Base-by-base conservation (phyloP, 2,113 vertebrate genomes). In the Fukomys damarensis region DNA sequence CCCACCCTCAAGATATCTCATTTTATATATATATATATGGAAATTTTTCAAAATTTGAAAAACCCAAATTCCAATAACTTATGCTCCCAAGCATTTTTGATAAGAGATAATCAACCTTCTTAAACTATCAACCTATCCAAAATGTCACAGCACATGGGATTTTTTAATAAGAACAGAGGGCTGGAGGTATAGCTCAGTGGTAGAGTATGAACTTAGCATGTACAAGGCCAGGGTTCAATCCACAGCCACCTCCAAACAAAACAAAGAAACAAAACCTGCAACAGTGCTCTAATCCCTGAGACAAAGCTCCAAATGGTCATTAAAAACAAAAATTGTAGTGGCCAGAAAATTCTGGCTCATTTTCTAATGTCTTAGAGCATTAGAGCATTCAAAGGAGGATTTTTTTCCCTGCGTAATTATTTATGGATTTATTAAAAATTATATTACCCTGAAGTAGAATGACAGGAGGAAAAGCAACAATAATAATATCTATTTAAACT, bases 101-200 rank as follows among this genome's bases (percentile, higher is more conserved):
- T 85, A 68, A 86, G 65, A 49, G 35, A 26, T 30, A 38, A 46
- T 86, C 63, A 68, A 70, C 12, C 52, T 11, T 32, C 35, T 63
- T 54, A 93, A 61, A 24, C 19, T 80, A 14, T 93, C 10, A 26
- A 58, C 22, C 24, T 80, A 56, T 13, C 59, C 2, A 49, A 76
- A 63, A 79, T 91, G 24, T 30, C n/a, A 86, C 1, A 63, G 38
- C 66, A 70, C 43, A 89, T 32, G 26, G 19, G 22, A 17, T 4
- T 94, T 94, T 92, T 70, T 22, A 86, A 86, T 86, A 74, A 77
- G 77, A 94, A 68, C 16, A 82, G n/a, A 6, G 59, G 9, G 41
- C 61, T 86, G 19, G 61, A n/a, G 30, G 14, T 28, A 30, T 11
- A 52, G 83, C 61, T 66, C 32, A 52, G 61, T 65, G 83, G 30